A percentile compares a stretch with the other conserved stretches of the same genome.
Evolutionary conservation across 2,888 invertebrate species (phyloP).

Genomic region (Hetaerina titia): DNA sequence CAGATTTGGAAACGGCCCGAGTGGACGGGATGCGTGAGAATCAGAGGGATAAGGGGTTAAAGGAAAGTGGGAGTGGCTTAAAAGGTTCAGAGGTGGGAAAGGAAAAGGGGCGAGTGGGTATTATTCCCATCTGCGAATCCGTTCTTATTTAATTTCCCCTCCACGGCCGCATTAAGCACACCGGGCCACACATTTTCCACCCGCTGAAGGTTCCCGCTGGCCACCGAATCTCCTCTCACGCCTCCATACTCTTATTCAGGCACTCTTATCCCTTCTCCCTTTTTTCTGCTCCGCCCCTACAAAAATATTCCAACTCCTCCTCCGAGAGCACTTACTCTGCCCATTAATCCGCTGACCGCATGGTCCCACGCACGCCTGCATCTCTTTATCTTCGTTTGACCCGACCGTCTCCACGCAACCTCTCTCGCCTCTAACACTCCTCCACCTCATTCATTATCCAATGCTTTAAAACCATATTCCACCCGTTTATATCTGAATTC

Average conservation of each 20-base stretch:
- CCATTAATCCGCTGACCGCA: slow-evolving; percentile 21
- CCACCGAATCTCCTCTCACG: neutral
- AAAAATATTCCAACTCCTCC: neutral
- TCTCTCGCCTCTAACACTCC: neutral
- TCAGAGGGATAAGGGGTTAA: too few species aligned
- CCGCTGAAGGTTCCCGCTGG: neutral
- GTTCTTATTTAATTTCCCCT: neutral
- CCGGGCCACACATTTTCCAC: neutral
- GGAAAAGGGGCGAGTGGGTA: neutral
- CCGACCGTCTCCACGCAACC: neutral
- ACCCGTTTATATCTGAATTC: neutral
- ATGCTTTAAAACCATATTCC: neutral
- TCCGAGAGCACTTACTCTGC: neutral
- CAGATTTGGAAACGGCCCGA: too few species aligned
- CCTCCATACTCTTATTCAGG: neutral
- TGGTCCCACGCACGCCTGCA: neutral
- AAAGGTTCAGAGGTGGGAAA: neutral
- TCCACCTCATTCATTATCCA: neutral
- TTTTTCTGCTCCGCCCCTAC: neutral
- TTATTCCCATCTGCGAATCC: neutral
- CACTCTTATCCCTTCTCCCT: neutral
- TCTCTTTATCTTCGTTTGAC: neutral
- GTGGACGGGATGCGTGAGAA: too few species aligned
- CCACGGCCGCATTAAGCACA: neutral
- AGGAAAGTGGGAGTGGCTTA: too few species aligned